Conservation (phyloP, 2,797 vertebrate genomes). For the Dallia pectoralis region DNA sequence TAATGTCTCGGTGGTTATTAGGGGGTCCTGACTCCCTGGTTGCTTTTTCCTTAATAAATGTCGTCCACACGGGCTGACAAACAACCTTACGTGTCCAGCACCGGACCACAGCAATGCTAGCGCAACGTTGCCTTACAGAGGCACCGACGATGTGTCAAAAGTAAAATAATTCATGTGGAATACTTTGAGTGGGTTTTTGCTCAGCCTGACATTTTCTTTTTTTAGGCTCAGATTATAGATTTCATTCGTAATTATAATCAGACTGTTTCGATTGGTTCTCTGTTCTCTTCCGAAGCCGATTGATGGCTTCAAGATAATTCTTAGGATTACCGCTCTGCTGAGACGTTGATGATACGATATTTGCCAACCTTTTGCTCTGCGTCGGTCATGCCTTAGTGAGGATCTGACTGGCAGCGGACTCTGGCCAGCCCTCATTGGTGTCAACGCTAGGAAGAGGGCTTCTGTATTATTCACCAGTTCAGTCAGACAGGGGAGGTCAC, state of each 20-base stretch:
- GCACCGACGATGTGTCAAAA: neutral
- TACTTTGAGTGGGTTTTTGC: neutral
- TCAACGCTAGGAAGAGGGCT: constrained; percentile 51
- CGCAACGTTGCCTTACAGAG: neutral
- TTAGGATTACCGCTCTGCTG: neutral
- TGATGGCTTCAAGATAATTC: constrained; percentile 3
- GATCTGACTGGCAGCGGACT: constrained; percentile 53
- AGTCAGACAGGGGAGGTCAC: constrained; percentile 37
- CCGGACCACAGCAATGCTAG: constrained; percentile 32
- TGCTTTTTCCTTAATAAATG: constrained; percentile 65
- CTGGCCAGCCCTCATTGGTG: constrained; percentile 38
- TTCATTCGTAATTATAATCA: constrained; percentile 37
- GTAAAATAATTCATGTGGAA: neutral
- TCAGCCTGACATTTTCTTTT: constrained; percentile 34
- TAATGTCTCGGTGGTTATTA: constrained; percentile 57
- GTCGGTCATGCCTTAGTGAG: constrained; percentile 33
- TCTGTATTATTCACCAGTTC: constrained; percentile 55
- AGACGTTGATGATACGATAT: neutral
- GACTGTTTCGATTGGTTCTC: constrained; percentile 14
- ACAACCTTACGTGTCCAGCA: constrained; percentile 48
- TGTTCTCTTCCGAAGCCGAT: too few species aligned
- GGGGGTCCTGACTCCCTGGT: constrained; percentile 61
- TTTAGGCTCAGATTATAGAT: constrained; percentile 32
- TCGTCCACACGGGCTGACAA: constrained; percentile 51
- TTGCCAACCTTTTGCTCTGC: constrained; percentile 43